Percentiles rank a stretch among this genome's conserved stretches.
These are phyloP conservation scores for Nephrotoma guestfalica DNA, from an alignment of 2,888 invertebrate genomes.

Conservation along the genomic window DNA sequence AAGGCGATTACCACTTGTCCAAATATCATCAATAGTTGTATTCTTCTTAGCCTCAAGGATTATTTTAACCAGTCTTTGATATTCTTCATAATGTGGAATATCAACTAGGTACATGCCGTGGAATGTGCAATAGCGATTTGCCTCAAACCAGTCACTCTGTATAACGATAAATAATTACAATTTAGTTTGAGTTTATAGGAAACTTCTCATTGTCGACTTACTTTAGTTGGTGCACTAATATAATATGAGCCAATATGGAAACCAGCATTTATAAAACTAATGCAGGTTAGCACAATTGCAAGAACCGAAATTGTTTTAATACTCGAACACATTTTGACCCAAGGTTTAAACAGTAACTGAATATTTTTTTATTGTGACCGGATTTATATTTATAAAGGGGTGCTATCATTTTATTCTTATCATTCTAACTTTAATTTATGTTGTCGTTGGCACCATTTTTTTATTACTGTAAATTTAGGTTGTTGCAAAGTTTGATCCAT, in stretches of 20 bases:
- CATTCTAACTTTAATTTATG: too few relatives aligned
- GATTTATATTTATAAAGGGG: too few relatives aligned
- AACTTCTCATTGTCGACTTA: background rate
- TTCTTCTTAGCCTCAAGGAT: background rate
- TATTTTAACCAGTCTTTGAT: background rate
- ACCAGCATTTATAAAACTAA: background rate
- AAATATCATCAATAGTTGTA: background rate
- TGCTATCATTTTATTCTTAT: too few relatives aligned
- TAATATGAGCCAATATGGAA: background rate
- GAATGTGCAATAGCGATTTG: background rate
- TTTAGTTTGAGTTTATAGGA: background rate
- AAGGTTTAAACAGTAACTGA: background rate
- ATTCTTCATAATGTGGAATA: background rate
- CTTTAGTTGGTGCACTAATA: background rate
- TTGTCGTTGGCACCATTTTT: too few relatives aligned
- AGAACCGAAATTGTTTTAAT: background rate
- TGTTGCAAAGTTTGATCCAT: too few relatives aligned
- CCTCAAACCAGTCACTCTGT: background rate
- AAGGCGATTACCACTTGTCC: background rate
- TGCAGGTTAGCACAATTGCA: background rate
- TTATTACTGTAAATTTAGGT: too few relatives aligned
- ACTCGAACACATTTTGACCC: background rate
- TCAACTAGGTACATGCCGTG: background rate
- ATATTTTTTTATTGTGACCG: background rate
- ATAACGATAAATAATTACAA: background rate